Percentiles rank a stretch among this genome's conserved stretches.
Conservation (phyloP, 37 sponge, comb jelly and placozoan genomes). For the Theonella swinhoei region DNA sequence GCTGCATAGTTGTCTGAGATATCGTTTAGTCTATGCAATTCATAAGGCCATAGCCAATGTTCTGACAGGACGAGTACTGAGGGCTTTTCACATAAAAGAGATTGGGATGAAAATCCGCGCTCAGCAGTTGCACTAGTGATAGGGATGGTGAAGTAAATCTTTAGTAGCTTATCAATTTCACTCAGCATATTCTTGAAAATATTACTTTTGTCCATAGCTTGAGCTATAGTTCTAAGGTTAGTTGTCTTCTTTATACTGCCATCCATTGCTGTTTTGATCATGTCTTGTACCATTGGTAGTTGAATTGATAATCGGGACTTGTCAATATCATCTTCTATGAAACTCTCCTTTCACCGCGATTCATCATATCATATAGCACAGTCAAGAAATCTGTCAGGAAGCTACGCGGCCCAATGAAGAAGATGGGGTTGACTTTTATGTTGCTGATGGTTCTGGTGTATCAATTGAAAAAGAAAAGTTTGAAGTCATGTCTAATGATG, state of each 20-base stretch:
- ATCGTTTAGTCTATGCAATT: not conserved
- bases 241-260: conserved; percentile 10
- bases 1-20: not conserved
- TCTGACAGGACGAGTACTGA: too few relatives aligned
- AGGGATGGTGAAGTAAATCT: not conserved
- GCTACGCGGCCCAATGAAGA: too few relatives aligned
- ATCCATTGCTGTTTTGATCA: conserved; percentile 15
- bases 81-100: too few relatives aligned
- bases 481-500: too few relatives aligned
- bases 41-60: too few relatives aligned
- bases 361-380: too few relatives aligned
- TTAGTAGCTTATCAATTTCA: conserved; percentile 26
- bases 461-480: too few relatives aligned
- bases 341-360: too few relatives aligned
- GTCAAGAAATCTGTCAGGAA: too few relatives aligned
- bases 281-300: conserved; percentile 10
- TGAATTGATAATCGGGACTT: not conserved
- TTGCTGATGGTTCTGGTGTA: too few relatives aligned
- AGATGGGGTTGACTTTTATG: too few relatives aligned
- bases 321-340: conserved; percentile 13
- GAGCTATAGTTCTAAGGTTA: conserved; percentile 21
- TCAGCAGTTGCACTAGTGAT: conserved; percentile 10
- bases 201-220: not conserved
- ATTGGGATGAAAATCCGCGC: too few relatives aligned
- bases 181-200: conserved; percentile 35